phyloP scores from a whole-genome alignment of 2,888 invertebrate species.

The Prostheceraeus crozeri region DNA sequence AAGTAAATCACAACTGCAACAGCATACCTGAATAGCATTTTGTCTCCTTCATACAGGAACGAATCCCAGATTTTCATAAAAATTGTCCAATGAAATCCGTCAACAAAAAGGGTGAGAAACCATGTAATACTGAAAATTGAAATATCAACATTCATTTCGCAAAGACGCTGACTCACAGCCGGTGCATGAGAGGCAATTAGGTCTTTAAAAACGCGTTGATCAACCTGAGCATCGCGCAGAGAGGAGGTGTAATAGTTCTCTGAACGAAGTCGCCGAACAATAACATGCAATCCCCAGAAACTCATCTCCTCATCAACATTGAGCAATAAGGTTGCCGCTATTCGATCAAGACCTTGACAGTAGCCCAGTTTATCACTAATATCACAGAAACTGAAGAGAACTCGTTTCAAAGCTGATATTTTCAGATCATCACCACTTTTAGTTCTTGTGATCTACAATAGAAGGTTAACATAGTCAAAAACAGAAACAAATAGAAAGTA shows the following conservation, averaged over 20 bases:
- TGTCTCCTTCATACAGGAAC: slow-evolving; percentile 61
- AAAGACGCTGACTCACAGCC: slow-evolving; percentile 57
- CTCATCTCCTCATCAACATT: slow-evolving; percentile 61
- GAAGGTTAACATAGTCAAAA: too few relatives aligned
- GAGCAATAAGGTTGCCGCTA: slow-evolving; percentile 61
- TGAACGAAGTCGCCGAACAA: slow-evolving; percentile 60
- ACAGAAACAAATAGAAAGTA: too few relatives aligned
- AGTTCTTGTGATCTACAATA: too few relatives aligned
- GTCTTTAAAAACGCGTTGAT: slow-evolving; percentile 61
- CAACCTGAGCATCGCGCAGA: slow-evolving; percentile 60
- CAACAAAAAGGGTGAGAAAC: slow-evolving; percentile 62
- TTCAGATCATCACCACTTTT: too few relatives aligned
- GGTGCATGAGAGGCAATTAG: slow-evolving; percentile 60
- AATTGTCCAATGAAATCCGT: slow-evolving; percentile 59
- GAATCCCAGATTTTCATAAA: slow-evolving; percentile 61
- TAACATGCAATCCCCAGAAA: slow-evolving; percentile 61
- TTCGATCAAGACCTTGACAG: slow-evolving; percentile 61
- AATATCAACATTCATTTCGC: slow-evolving; percentile 57
- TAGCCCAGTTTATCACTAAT: too few relatives aligned
- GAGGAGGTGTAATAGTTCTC: slow-evolving; percentile 60
- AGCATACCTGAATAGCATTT: slow-evolving; percentile 44
- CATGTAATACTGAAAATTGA: slow-evolving; percentile 61
- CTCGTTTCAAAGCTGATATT: too few relatives aligned
- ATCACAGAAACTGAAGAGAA: too few relatives aligned
- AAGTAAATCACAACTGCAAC: neutral